A percentile compares a stretch with the other conserved stretches of the same genome.
Conservation (phyloP, 2,888 invertebrate species). For the Drosophila infuscata region DNA sequence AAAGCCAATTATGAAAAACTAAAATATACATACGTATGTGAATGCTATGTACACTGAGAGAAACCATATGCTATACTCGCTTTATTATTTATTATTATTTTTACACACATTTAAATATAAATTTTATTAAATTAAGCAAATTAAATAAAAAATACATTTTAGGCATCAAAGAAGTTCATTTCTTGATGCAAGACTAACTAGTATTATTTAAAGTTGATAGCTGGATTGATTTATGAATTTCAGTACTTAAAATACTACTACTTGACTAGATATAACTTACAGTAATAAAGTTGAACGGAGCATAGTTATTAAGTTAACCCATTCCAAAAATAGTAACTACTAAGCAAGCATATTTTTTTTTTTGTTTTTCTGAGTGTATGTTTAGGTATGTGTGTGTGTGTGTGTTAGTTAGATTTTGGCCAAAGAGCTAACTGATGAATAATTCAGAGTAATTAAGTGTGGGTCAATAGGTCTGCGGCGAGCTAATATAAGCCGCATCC, state of each 20-base stretch:
- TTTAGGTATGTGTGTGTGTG: neutral
- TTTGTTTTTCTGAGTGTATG: neutral
- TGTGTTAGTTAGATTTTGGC: conserved; percentile 2
- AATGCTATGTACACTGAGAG: neutral
- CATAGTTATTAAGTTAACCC: neutral
- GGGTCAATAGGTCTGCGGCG: conserved; percentile 72
- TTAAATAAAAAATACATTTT: neutral
- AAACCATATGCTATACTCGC: neutral
- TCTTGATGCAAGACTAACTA: neutral
- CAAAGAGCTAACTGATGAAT: conserved; percentile 56
- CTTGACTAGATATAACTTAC: too few relatives aligned
- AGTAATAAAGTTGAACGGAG: neutral
- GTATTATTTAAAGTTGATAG: neutral
- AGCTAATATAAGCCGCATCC: conserved; percentile 77
- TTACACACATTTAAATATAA: neutral
- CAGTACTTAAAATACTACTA: neutral
- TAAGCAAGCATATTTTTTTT: neutral
- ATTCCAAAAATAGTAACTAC: neutral
- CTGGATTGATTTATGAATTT: neutral
- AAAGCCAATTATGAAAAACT: conserved; percentile 55
- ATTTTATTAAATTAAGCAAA: neutral
- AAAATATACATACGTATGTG: neutral
- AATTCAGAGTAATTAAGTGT: conserved; percentile 72
- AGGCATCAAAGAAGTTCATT: neutral
- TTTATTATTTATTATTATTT: neutral